These are phyloP conservation scores for Alligator mississippiensis DNA, from an alignment of 2,113 vertebrate species.

Conservation along the genomic window DNA sequence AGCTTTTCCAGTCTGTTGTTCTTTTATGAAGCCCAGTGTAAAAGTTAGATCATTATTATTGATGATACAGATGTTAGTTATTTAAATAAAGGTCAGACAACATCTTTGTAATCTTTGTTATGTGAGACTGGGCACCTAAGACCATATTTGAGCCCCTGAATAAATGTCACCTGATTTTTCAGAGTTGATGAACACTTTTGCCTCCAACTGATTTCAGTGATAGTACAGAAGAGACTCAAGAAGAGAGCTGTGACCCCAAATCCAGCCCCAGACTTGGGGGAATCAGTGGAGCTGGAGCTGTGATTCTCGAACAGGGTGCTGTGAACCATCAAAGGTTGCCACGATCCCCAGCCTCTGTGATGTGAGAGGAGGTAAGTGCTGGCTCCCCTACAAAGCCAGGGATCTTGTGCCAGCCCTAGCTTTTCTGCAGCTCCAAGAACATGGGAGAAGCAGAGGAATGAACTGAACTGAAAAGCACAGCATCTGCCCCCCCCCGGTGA, in stretches of 20 bases:
- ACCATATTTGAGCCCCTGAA: background rate
- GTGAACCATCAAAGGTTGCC: too few relatives aligned
- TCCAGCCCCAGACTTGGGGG: background rate
- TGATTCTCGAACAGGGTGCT: too few relatives aligned
- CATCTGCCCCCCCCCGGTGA: too few relatives aligned
- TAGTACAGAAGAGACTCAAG: background rate
- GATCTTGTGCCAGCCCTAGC: too few relatives aligned
- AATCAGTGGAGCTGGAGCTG: background rate
- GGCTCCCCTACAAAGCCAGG: too few relatives aligned
- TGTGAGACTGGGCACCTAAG: background rate
- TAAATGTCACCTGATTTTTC: background rate
- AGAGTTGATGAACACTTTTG: too few relatives aligned
- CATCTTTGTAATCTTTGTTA: background rate
- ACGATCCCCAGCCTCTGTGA: too few relatives aligned
- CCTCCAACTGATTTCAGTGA: background rate
- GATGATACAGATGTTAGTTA: background rate
- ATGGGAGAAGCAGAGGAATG: too few relatives aligned
- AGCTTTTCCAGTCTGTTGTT: background rate
- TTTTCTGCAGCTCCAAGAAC: too few relatives aligned
- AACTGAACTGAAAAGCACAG: too few relatives aligned
- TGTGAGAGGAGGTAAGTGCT: too few relatives aligned
- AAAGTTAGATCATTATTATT: accelerated
- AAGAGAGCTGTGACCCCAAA: background rate
- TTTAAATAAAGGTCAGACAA: background rate
- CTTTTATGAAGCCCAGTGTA: background rate